These are phyloP conservation scores for Brachionichthys hirsutus DNA, from an alignment of 2,113 vertebrate genomes.

Conservation along the genomic window DNA sequence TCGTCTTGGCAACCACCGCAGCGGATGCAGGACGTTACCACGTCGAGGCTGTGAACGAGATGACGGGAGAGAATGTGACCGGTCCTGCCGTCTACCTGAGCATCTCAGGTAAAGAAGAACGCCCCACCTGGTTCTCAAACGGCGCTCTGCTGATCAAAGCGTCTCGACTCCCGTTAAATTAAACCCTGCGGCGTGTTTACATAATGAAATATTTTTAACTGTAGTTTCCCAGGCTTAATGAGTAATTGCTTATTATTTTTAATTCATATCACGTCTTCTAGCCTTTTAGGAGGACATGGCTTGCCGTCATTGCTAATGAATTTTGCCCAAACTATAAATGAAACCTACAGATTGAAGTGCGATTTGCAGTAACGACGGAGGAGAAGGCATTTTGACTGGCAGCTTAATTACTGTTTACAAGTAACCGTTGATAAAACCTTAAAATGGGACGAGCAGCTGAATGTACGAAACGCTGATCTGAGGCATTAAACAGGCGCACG, in stretches of 20 bases:
- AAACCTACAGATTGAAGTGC: conserved; percentile 1
- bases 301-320: not conserved
- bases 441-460: conserved; percentile 20
- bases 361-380: conserved; percentile 1
- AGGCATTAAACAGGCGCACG: not conserved
- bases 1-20: conserved; percentile 80
- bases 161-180: no score
- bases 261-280: conserved; percentile 8
- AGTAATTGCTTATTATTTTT: conserved; percentile 2
- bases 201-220: not conserved
- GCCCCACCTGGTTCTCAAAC: not conserved
- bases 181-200: not conserved
- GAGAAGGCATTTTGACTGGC: conserved; percentile 1
- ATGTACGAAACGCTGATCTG: conserved; percentile 13
- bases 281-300: not conserved
- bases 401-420: conserved; percentile 21
- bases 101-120: conserved; percentile 77
- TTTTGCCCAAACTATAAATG: not conserved
- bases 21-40: conserved; percentile 84
- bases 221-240: conserved; percentile 2
- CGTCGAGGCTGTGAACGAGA: conserved; percentile 87
- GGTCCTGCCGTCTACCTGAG: conserved; percentile 82
- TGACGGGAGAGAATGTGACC: conserved; percentile 87
- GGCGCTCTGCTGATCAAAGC: no score
- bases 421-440: conserved; percentile 6